Percentiles rank a stretch among this genome's conserved stretches.
These are phyloP conservation scores for Eolophus roseicapilla DNA, from an alignment of 2,113 vertebrate species.

Conservation along the genomic window DNA sequence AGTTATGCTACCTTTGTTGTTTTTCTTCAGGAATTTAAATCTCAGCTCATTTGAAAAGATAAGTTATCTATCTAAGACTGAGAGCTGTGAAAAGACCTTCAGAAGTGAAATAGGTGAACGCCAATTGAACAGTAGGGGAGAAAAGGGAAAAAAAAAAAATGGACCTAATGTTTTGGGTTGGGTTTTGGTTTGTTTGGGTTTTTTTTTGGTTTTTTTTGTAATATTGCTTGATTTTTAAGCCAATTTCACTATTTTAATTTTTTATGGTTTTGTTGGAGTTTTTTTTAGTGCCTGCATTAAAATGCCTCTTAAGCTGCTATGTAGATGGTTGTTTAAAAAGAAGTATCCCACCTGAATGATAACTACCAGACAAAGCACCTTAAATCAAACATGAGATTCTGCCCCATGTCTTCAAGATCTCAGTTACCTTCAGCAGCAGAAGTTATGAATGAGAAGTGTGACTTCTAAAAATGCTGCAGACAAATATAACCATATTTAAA, in stretches of 20 bases:
- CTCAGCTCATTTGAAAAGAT: not conserved
- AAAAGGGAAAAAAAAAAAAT: too few species aligned
- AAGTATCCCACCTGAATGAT: not conserved
- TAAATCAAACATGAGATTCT: not conserved
- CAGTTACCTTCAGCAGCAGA: not conserved
- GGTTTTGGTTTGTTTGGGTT: too few species aligned
- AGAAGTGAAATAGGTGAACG: not conserved
- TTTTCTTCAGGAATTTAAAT: not conserved
- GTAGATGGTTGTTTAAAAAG: not conserved
- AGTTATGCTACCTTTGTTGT: not conserved
- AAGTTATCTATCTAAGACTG: not conserved
- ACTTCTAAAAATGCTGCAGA: not conserved
- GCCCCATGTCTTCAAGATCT: not conserved
- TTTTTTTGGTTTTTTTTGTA: not conserved
- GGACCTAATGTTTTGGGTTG: too few species aligned
- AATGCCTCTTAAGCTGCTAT: not conserved
- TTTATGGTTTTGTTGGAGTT: rapidly evolving
- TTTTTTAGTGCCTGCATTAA: not conserved
- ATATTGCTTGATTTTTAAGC: not conserved
- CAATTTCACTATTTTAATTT: not conserved
- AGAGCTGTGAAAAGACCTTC: not conserved
- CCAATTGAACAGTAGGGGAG: not conserved
- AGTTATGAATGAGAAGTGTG: not conserved
- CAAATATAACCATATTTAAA: not conserved
- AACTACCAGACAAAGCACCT: not conserved